Conservation (phyloP, 2,797 vertebrate species). For the Mormyrops boulengeri region DNA sequence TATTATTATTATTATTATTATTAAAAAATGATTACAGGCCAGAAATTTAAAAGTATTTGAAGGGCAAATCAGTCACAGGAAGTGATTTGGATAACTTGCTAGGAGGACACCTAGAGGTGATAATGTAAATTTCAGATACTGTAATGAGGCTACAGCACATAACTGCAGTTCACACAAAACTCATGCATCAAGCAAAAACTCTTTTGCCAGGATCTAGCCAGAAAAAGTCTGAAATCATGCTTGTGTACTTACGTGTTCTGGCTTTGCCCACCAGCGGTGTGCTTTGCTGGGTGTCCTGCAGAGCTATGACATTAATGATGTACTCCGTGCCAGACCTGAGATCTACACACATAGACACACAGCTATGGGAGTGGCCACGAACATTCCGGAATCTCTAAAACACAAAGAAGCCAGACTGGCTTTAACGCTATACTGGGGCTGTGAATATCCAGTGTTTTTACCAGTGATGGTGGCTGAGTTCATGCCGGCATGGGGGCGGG, state of each 20-base stretch:
- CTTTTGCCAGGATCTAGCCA: background rate
- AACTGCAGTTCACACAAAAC: background rate
- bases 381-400: background rate
- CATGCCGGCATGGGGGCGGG: conserved; percentile 68
- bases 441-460: conserved; percentile 42
- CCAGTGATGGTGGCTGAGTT: conserved; percentile 74
- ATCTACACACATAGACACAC: conserved; percentile 53
- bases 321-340: conserved; percentile 87
- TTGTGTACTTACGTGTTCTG: conserved; percentile 78
- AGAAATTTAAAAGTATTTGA: background rate
- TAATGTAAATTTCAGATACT: background rate
- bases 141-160: background rate
- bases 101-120: background rate
- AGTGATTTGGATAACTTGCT: background rate
- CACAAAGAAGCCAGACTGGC: background rate
- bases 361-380: background rate
- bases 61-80: background rate
- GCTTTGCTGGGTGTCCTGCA: conserved; percentile 85
- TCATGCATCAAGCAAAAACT: background rate
- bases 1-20: too few relatives aligned
- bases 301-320: conserved; percentile 76
- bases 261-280: conserved; percentile 79
- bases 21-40: background rate
- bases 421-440: too few relatives aligned
- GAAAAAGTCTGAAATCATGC: background rate